Percentiles rank a stretch among this genome's conserved stretches.
phyloP scores from a whole-genome alignment of 2,797 vertebrate genomes.

The Poecile montanus region DNA sequence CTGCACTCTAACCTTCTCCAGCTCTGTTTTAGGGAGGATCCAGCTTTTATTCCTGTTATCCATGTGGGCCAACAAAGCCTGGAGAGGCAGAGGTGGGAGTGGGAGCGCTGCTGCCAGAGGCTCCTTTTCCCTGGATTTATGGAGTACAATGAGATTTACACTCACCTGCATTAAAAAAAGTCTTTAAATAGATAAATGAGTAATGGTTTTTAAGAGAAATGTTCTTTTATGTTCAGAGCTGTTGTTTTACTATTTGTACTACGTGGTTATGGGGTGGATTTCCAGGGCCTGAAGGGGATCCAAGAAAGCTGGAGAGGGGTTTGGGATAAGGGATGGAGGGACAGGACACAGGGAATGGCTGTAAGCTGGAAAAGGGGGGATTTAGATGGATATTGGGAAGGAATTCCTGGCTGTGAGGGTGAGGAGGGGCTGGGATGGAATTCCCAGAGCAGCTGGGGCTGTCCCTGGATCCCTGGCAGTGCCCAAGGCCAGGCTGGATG shows the following conservation, averaged over 20 bases:
- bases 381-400: not conserved
- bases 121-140: not conserved
- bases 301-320: not conserved
- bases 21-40: not conserved
- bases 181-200: not conserved
- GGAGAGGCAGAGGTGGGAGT: not conserved
- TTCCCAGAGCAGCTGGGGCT: not conserved
- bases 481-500: not conserved
- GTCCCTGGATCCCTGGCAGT: not conserved
- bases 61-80: not conserved
- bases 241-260: not conserved
- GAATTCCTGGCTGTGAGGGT: not conserved
- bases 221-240: not conserved
- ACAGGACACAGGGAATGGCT: not conserved
- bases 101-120: not conserved
- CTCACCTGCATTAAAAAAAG: not conserved
- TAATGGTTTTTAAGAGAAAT: not conserved
- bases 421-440: accelerated
- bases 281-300: not conserved
- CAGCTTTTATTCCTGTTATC: not conserved
- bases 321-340: not conserved
- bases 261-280: accelerated
- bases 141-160: not conserved
- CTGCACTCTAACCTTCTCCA: not conserved
- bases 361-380: accelerated